Conservation (phyloP, 2,113 vertebrate species). For the Lycocorax pyrrhopterus region DNA sequence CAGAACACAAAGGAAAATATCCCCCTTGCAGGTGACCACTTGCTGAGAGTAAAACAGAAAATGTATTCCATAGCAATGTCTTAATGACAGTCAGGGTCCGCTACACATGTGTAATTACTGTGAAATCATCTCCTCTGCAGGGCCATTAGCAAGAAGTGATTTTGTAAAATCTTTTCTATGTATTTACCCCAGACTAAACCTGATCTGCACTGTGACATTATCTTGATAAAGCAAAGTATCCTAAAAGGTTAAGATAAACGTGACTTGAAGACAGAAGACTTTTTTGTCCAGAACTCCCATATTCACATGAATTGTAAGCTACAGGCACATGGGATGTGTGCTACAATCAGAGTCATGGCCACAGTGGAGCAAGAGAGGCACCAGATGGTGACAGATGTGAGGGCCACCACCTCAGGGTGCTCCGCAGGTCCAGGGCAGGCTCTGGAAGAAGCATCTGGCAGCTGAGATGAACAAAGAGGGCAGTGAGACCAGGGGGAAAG, state of each 20-base stretch:
- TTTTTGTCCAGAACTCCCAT: neutral
- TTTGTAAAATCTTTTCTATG: neutral
- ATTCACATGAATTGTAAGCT: neutral
- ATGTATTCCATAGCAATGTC: neutral
- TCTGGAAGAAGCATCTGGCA: conserved; percentile 23
- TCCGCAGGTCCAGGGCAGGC: neutral
- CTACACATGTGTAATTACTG: neutral
- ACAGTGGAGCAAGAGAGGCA: neutral
- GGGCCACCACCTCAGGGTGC: neutral
- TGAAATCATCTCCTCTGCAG: neutral
- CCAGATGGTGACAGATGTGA: conserved; percentile 45
- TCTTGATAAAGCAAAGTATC: neutral
- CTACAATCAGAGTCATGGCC: neutral
- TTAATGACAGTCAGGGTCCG: neutral
- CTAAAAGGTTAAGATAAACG: neutral
- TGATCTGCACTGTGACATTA: neutral
- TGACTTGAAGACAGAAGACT: neutral
- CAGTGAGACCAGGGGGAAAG: neutral
- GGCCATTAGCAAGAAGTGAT: neutral
- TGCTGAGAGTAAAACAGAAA: neutral
- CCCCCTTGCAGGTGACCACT: neutral
- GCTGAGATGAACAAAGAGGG: neutral
- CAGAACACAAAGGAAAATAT: neutral
- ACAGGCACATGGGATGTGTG: neutral
- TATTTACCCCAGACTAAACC: conserved; percentile 8